These are phyloP conservation scores for Coluber constrictor DNA, from an alignment of 2,797 vertebrate genomes.

Conservation along the genomic window DNA sequence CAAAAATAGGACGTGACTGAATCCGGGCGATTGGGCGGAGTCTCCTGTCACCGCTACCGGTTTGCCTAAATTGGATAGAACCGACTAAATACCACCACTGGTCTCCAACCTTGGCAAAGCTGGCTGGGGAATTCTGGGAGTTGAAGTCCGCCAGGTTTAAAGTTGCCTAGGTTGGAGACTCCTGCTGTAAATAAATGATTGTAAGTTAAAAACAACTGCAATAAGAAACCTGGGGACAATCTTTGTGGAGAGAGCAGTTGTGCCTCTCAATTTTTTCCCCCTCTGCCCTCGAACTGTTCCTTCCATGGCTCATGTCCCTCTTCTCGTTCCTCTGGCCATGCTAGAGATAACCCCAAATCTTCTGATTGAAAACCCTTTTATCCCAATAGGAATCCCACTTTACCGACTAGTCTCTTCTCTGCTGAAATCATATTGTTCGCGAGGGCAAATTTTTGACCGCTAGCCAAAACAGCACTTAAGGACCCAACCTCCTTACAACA, in stretches of 20 bases:
- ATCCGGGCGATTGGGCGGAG: too few relatives aligned
- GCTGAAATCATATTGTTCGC: not conserved
- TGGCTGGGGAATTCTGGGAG: too few relatives aligned
- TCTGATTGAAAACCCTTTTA: not conserved
- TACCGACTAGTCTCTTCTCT: not conserved
- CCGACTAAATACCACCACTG: too few relatives aligned
- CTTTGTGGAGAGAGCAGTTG: not conserved
- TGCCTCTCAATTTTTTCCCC: not conserved
- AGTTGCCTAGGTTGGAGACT: too few relatives aligned
- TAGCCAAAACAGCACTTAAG: constrained; percentile 31
- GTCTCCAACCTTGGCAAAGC: too few relatives aligned
- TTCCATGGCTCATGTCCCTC: not conserved
- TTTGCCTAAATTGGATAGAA: too few relatives aligned
- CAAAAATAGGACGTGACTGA: too few relatives aligned
- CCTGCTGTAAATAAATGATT: not conserved
- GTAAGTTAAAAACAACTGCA: not conserved
- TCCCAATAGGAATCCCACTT: not conserved
- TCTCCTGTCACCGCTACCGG: too few relatives aligned
- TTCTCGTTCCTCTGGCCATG: not conserved
- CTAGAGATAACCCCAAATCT: not conserved
- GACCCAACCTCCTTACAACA: constrained; percentile 8
- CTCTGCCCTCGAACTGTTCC: too few relatives aligned
- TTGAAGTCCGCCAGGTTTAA: too few relatives aligned
- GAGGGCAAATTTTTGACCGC: constrained; percentile 23
- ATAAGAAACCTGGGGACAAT: not conserved